Evolutionary conservation across 2,113 vertebrate genomes (phyloP).

Genomic region (Phylloscopus trochilus): DNA sequence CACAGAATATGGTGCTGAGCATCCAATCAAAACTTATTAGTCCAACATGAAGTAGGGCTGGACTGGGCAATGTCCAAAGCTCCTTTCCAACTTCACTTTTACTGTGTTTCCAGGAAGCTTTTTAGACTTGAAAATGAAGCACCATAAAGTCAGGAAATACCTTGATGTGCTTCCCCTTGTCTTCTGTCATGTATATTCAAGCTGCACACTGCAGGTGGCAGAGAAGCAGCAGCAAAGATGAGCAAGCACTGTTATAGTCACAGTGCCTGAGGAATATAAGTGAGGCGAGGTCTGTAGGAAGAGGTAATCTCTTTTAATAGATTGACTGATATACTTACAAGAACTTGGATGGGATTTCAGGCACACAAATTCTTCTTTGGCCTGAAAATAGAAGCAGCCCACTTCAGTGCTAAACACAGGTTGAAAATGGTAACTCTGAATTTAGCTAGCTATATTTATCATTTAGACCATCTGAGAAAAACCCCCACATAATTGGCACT

Average conservation of each 20-base stretch:
- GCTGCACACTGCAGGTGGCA: constrained; percentile 48
- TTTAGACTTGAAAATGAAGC: not conserved
- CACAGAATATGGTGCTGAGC: not conserved
- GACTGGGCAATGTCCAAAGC: accelerated
- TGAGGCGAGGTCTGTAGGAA: not conserved
- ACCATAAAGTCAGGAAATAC: not conserved
- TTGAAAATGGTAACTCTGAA: constrained; percentile 42
- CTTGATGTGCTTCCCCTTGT: not conserved
- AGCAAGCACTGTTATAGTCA: not conserved
- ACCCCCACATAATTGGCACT: not conserved
- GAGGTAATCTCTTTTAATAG: constrained; percentile 49
- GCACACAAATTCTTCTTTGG: not conserved
- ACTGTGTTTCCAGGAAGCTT: not conserved
- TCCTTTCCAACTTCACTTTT: not conserved
- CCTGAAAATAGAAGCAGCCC: constrained; percentile 33
- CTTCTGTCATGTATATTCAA: not conserved
- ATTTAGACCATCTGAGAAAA: constrained; percentile 25
- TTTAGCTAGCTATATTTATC: constrained; percentile 52
- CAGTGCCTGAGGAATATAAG: not conserved
- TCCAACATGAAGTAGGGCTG: not conserved
- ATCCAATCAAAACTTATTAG: not conserved
- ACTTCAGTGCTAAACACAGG: constrained; percentile 30
- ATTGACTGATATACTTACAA: constrained; percentile 12
- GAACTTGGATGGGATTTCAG: constrained; percentile 14
- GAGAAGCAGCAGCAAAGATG: constrained; percentile 12